Evolutionary conservation across 64 coral and sea anemone species (phyloP), one percentile per base, ranked within the genome.

Genomic region (Stichodactyla helianthus): DNA sequence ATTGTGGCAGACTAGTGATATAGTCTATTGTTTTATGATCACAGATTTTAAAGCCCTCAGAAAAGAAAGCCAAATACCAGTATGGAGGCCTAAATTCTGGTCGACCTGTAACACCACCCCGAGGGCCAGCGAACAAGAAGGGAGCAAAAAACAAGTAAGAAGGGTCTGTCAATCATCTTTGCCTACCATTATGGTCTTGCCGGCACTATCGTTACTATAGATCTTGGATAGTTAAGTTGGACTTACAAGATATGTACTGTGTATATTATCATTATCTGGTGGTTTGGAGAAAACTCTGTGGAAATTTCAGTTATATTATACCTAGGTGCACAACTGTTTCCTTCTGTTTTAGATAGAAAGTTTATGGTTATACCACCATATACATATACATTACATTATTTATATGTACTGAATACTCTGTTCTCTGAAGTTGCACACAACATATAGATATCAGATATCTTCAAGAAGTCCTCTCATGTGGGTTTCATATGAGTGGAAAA

Each of bases 21-120:
- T 44, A 44, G 35, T 58, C 2, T 31, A 12, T 31, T 31, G 1
- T 74, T 74, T 1, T 74, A 74, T 74, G 26, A 31, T 65, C 59
- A 20, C 55, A 99, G 96, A 99, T 99, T 83, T 60, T 99, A 16
- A 99, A 99, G 85, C 96, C 96, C 26, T 99, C 96, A 65, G 96
- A 99, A 81, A 99, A 99, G 86, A 99, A 99, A 93, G 96, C 96
- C 31, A 99, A 99, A 57, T 99, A 99, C 82, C 96, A 95, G 44
- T 99, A 99, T 91, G 96, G 96, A 82, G 96, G 96, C 26, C 83
- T 99, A 83, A 99, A 99, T 82, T 95, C 96, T 63, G 96, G 96
- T 58, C 90, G 96, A 63, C 96, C 96, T 17, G 93, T 99, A 12
- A 99, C 96, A 7, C 96, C 96, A 54, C 96, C 96, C 26, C 88